A percentile compares a stretch with the other conserved stretches of the same genome.
Evolutionary conservation across 2,113 vertebrate species (phyloP).

Genomic region (Arizona elegans): DNA sequence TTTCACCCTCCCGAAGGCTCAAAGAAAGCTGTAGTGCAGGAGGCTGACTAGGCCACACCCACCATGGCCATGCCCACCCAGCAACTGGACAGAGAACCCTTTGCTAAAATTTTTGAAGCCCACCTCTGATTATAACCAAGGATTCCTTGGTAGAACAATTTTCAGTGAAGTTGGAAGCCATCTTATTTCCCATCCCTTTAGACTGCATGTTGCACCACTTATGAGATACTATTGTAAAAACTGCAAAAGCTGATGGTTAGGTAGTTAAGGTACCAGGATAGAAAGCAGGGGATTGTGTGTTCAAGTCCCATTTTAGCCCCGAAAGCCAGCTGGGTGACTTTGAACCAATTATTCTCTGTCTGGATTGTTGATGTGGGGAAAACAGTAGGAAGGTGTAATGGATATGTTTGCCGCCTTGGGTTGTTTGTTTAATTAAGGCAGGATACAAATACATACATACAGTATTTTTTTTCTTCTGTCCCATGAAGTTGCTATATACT

Average conservation of each 20-base stretch:
- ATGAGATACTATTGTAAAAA: not conserved
- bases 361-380: not conserved
- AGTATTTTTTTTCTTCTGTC: not conserved
- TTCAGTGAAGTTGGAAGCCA: not conserved
- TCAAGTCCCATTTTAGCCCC: not conserved
- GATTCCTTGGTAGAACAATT: not conserved
- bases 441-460: not conserved
- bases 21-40: too few relatives aligned
- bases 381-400: not conserved
- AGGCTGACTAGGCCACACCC: too few relatives aligned
- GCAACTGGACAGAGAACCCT: too few relatives aligned
- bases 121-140: not conserved
- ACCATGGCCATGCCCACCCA: too few relatives aligned
- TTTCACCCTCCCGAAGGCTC: too few relatives aligned
- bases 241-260: too few relatives aligned
- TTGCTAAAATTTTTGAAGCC: too few relatives aligned
- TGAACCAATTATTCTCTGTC: not conserved
- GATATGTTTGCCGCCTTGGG: not conserved
- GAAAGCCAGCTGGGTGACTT: not conserved
- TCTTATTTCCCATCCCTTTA: not conserved
- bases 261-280: not conserved
- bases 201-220: not conserved
- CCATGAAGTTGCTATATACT: not conserved
- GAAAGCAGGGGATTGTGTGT: not conserved
- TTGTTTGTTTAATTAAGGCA: not conserved